Evolutionary conservation across 1,140 invertebrate genomes (phyloP), one percentile per base, ranked within the genome.

Genomic region (Drosophila kurseongensis): DNA sequence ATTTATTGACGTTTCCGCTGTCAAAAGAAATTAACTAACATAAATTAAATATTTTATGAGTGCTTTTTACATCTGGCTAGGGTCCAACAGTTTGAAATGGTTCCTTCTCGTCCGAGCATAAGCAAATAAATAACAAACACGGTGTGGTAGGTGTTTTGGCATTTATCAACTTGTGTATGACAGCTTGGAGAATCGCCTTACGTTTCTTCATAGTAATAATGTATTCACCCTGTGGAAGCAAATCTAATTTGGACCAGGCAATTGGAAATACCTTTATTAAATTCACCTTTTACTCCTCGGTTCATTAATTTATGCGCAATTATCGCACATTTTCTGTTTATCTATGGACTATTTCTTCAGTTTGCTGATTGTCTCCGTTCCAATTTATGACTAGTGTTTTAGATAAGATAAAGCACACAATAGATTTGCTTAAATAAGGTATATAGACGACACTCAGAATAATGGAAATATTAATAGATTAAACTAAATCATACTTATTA

Each of bases 41-140:
- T 81, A 85, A 86, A 75, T 75, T 85, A 63, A 75, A 78, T 71
- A 86, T 75, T 81, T 86, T 86, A 82, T 75, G 60, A 66, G 32
- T 55, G 41, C 54, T 56, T 61, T 55, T 38, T 32, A 32, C 29
- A 32, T 47, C 23, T 23, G 48, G 47, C 54, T 14, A 12, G 27
- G 32, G 36, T 32, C 58, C 23, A 23, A 4, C 23, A 16, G 51
- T 18, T 1, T 6, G 6, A 6, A 12, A 27, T 14, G 32, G n/a
- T 59, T 62, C 13, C 10, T 59, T 29, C 14, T 42, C 40, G 16
- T 23, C 29, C 10, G 29, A 41, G 63, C 29, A 59, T 32, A 52
- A 52, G 52, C 41, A 67, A 57, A 41, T 44, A 59, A 68, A 51
- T 36, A 56, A 58, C 36, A 60, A 71, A 74, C 47, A 52, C 32